Percentiles rank a stretch among this genome's conserved stretches.
Conservation (phyloP, 1,140 invertebrate genomes). For the Brachionus asplanchnoidis region DNA sequence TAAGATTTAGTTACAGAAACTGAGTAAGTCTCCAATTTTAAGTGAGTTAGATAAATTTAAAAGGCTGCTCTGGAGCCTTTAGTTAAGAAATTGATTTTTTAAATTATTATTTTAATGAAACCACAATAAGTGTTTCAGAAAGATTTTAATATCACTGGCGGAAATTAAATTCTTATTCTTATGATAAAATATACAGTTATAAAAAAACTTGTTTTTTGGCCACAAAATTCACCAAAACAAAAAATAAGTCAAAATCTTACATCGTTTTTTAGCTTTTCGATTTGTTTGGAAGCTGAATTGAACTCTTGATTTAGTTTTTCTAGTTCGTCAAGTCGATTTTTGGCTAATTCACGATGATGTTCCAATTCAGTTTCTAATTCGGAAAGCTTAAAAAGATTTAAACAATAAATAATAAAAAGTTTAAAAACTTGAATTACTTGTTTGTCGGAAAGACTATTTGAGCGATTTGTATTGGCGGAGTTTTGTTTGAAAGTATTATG, state of each 20-base stretch:
- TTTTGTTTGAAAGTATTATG: conserved; percentile 38
- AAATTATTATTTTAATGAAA: too few species aligned
- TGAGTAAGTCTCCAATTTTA: too few species aligned
- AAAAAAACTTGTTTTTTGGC: too few species aligned
- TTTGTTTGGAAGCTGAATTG: conserved; percentile 81
- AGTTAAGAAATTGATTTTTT: too few species aligned
- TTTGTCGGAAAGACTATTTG: conserved; percentile 44
- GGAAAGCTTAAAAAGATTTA: conserved; percentile 65
- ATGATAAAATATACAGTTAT: too few species aligned
- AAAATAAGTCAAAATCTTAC: conserved; percentile 61
- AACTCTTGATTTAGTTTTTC: conserved; percentile 87
- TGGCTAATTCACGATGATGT: conserved; percentile 82
- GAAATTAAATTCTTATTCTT: too few species aligned
- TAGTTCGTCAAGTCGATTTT: conserved; percentile 82
- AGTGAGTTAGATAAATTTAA: too few species aligned
- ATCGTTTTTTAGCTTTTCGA: conserved; percentile 95
- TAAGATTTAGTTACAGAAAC: too few species aligned
- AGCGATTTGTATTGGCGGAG: conserved; percentile 49
- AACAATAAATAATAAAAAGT: background rate
- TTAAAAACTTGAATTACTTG: background rate
- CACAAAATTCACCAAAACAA: background rate
- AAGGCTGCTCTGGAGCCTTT: too few species aligned
- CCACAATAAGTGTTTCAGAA: too few species aligned
- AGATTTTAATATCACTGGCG: too few species aligned
- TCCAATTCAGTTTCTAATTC: conserved; percentile 85